A percentile compares a stretch with the other conserved stretches of the same genome.
phyloP scores from a whole-genome alignment of 2,888 invertebrate genomes.

The Sphaerophoria rueppellii region DNA sequence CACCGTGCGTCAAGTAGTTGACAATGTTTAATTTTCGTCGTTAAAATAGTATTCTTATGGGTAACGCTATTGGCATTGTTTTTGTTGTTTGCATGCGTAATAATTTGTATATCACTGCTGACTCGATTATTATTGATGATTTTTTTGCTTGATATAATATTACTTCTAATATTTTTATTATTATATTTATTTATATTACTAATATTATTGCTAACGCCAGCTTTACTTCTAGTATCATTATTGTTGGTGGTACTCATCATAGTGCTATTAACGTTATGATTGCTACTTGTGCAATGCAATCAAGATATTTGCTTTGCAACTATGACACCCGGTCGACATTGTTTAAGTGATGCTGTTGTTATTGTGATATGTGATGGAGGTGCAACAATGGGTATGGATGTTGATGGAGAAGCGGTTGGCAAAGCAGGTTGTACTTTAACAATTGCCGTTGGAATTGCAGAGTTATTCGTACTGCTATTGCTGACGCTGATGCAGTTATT shows the following conservation, averaged over 20 bases:
- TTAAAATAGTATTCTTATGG: conserved; percentile 61
- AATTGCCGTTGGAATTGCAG: conserved; percentile 78
- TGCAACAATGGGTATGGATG: conserved; percentile 60
- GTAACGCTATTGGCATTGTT: conserved; percentile 62
- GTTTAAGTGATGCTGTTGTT: conserved; percentile 83
- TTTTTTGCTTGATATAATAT: conserved; percentile 61
- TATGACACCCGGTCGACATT: conserved; percentile 94
- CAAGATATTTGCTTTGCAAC: conserved; percentile 93
- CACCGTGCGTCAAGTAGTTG: conserved; percentile 40
- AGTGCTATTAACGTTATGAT: conserved; percentile 66
- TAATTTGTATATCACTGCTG: conserved; percentile 52
- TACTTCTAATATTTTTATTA: conserved; percentile 66
- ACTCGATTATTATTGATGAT: conserved; percentile 70
- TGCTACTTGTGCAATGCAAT: conserved; percentile 81
- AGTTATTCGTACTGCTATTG: conserved; percentile 66
- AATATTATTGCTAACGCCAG: conserved; percentile 69
- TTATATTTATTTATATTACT: conserved; percentile 70
- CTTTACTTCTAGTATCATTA: conserved; percentile 72
- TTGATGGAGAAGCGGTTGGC: conserved; percentile 63
- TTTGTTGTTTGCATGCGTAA: conserved; percentile 44
- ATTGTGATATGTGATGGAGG: conserved; percentile 79
- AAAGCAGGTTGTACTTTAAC: conserved; percentile 79
- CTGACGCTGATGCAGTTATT: conserved; percentile 63
- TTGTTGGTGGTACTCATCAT: conserved; percentile 70
- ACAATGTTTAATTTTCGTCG: conserved; percentile 57